phyloP scores from a whole-genome alignment of 2,797 vertebrate species.

The Decapterus maruadsi region DNA sequence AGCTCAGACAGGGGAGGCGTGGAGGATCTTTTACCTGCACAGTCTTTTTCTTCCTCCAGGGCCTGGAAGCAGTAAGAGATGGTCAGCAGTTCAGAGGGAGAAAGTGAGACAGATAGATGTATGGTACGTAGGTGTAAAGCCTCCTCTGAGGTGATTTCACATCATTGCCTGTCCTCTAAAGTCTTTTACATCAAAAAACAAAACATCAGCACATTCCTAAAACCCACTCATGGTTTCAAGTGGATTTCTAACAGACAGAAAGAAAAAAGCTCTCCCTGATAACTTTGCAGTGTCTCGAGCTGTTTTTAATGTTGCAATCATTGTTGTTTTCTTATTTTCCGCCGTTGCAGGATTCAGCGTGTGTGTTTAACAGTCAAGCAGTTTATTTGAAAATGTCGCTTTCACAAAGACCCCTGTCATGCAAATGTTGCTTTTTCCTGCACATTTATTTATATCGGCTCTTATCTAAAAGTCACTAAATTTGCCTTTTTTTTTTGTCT shows the following conservation, averaged over 20 bases:
- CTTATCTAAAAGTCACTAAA: constrained; percentile 35
- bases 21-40: constrained; percentile 28
- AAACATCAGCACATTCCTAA: constrained; percentile 59
- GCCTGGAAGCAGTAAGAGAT: constrained; percentile 34
- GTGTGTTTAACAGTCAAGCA: constrained; percentile 6
- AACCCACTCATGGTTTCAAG: constrained; percentile 17
- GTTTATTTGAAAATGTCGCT: constrained; percentile 16
- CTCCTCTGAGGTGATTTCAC: constrained; percentile 61
- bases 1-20: constrained; percentile 5
- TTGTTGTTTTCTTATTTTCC: background rate
- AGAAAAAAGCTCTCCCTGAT: constrained; percentile 11
- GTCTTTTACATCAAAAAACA: constrained; percentile 52
- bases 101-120: constrained; percentile 52
- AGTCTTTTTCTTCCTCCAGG: constrained; percentile 31
- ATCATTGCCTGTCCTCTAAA: constrained; percentile 49
- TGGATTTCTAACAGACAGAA: constrained; percentile 10
- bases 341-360: background rate
- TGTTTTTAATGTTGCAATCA: background rate
- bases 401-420: constrained; percentile 13
- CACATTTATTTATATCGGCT: constrained; percentile 40
- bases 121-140: constrained; percentile 19
- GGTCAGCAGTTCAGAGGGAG: constrained; percentile 69
- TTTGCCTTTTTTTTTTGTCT: constrained; percentile 40
- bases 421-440: constrained; percentile 23
- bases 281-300: background rate